These are phyloP conservation scores for Leptopilina clavipes DNA, from an alignment of 1,140 invertebrate genomes.

Conservation along the genomic window DNA sequence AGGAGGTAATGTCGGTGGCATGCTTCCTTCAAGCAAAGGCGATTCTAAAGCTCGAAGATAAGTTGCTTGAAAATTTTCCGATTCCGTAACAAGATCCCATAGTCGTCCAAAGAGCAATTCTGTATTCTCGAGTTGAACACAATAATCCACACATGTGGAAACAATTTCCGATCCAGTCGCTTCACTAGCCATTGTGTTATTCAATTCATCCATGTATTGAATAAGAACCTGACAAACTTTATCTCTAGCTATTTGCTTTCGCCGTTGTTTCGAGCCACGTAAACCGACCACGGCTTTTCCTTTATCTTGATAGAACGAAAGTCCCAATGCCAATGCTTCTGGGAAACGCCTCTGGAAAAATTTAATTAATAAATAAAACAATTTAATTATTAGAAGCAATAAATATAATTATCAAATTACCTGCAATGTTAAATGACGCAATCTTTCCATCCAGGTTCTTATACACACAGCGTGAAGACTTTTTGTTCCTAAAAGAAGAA, in stretches of 20 bases:
- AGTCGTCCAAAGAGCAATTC: slow-evolving; percentile 75
- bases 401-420: slow-evolving; percentile 42
- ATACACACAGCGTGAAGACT: slow-evolving; percentile 87
- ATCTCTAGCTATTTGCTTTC: slow-evolving; percentile 77
- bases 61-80: slow-evolving; percentile 67
- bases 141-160: slow-evolving; percentile 69
- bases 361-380: slow-evolving; percentile 24
- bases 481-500: slow-evolving; percentile 89
- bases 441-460: slow-evolving; percentile 87
- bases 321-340: slow-evolving; percentile 80
- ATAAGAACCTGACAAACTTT: slow-evolving; percentile 76
- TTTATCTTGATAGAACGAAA: slow-evolving; percentile 82
- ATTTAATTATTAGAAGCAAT: slow-evolving; percentile 21
- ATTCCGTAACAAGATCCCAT: slow-evolving; percentile 74
- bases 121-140: slow-evolving; percentile 71
- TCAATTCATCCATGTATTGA: slow-evolving; percentile 77
- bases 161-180: slow-evolving; percentile 51
- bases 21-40: slow-evolving; percentile 75
- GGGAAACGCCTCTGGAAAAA: slow-evolving; percentile 77
- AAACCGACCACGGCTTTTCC: slow-evolving; percentile 81
- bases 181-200: slow-evolving; percentile 70
- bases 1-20: slow-evolving; percentile 76
- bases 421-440: slow-evolving; percentile 81
- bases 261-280: slow-evolving; percentile 76
- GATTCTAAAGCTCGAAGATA: slow-evolving; percentile 75